Percentiles rank a stretch among this genome's conserved stretches.
These are phyloP conservation scores for Lumbricus terrestris DNA, from an alignment of 2,888 invertebrate species.

Conservation along the genomic window DNA sequence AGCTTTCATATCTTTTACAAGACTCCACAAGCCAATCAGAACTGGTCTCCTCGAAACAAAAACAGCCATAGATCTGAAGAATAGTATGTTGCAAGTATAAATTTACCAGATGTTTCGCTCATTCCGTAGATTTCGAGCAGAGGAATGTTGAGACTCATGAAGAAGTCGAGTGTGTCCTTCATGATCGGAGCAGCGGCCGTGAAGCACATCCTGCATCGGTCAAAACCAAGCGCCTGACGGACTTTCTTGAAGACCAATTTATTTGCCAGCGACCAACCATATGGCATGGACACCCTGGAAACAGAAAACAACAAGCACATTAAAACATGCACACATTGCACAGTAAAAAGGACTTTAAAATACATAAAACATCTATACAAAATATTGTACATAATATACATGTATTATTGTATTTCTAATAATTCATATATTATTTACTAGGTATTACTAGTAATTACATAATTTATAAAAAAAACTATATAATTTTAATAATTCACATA, in stretches of 20 bases:
- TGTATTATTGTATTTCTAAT: not conserved
- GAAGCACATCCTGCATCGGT: slow-evolving; percentile 70
- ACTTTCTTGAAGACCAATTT: slow-evolving; percentile 77
- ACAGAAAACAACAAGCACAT: not conserved
- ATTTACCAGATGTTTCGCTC: slow-evolving; percentile 55
- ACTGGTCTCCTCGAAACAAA: not conserved
- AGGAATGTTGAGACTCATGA: slow-evolving; percentile 80
- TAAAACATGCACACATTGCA: no score
- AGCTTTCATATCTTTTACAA: not conserved
- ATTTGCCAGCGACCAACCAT: slow-evolving; percentile 78
- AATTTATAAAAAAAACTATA: no score
- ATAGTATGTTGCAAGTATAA: not conserved
- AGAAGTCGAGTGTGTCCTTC: slow-evolving; percentile 80
- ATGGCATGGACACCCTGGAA: slow-evolving; percentile 57
- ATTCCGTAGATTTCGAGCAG: slow-evolving; percentile 78
- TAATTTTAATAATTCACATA: not conserved
- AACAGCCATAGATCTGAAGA: not conserved
- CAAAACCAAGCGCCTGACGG: slow-evolving; percentile 76
- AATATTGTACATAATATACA: no score
- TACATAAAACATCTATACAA: no score
- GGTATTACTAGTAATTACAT: no score
- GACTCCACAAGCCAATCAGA: not conserved
- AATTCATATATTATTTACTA: not conserved
- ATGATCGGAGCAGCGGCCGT: slow-evolving; percentile 85
- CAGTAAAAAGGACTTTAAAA: no score